These are phyloP conservation scores for Callionymus lyra DNA, from an alignment of 2,113 vertebrate species.

Conservation along the genomic window DNA sequence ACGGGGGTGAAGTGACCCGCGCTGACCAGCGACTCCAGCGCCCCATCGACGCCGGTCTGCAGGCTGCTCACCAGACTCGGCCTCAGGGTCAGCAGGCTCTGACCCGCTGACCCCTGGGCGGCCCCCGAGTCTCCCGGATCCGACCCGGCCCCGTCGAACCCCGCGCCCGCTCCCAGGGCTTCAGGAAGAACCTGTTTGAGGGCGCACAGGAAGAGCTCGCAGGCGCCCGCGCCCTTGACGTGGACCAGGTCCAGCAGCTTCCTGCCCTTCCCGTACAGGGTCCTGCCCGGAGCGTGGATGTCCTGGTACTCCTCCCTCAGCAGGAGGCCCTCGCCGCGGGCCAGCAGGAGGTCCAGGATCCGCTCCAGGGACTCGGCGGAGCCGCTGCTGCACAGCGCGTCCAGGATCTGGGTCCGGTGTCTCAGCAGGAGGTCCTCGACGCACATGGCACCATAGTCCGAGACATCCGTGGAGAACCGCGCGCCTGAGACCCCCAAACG, in stretches of 20 bases:
- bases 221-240: constrained; percentile 64
- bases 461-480: neutral
- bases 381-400: constrained; percentile 61
- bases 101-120: constrained; percentile 19
- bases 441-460: constrained; percentile 42
- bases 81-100: constrained; percentile 57
- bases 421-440: constrained; percentile 59
- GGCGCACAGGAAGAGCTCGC: constrained; percentile 50
- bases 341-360: constrained; percentile 71
- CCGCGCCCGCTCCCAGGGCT: constrained; percentile 23
- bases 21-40: constrained; percentile 48
- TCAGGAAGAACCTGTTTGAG: constrained; percentile 52
- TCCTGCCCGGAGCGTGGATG: constrained; percentile 45
- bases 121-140: constrained; percentile 1
- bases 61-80: constrained; percentile 62
- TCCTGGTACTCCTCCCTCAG: constrained; percentile 75
- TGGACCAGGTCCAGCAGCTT: constrained; percentile 67
- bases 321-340: constrained; percentile 61
- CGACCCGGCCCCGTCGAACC: constrained; percentile 11
- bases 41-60: constrained; percentile 48
- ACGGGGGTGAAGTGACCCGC: constrained; percentile 57
- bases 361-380: constrained; percentile 67
- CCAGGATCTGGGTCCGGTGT: constrained; percentile 65
- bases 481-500: no score
- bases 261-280: constrained; percentile 59